phyloP scores from a whole-genome alignment of 2,113 vertebrate genomes.

The Corydoras maculifer region DNA sequence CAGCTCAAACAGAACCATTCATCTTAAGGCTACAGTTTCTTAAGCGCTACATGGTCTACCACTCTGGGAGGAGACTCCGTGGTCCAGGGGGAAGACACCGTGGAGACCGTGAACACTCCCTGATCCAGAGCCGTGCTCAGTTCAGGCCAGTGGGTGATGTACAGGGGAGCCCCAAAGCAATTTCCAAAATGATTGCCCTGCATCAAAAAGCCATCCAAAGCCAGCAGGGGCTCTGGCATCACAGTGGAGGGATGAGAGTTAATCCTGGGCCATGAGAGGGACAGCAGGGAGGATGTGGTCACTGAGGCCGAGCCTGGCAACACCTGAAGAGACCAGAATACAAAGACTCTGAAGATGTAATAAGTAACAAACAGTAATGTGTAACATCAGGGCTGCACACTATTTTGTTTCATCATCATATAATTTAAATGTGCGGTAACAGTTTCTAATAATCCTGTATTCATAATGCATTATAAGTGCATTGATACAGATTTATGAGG shows the following conservation, averaged over 20 bases:
- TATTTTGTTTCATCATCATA: no score
- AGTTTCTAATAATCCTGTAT: no score
- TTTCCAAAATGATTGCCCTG: slow-evolving; percentile 35
- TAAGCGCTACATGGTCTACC: no score
- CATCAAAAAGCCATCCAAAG: slow-evolving; percentile 26
- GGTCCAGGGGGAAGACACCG: slow-evolving; percentile 48
- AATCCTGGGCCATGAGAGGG: slow-evolving; percentile 48
- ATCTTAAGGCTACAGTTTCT: background rate
- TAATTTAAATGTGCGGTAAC: no score
- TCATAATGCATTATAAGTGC: no score
- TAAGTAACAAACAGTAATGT: background rate
- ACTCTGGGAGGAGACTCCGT: no score
- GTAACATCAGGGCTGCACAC: no score
- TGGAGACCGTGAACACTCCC: slow-evolving; percentile 54
- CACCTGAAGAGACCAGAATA: slow-evolving; percentile 40
- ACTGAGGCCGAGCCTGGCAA: slow-evolving; percentile 44
- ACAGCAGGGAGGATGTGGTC: slow-evolving; percentile 35
- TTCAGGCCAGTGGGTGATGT: slow-evolving; percentile 50
- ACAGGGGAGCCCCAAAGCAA: slow-evolving; percentile 36
- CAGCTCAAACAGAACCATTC: background rate
- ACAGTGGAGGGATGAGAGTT: slow-evolving; percentile 43
- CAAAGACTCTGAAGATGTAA: no score
- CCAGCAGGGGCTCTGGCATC: slow-evolving; percentile 36
- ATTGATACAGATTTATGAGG: no score
- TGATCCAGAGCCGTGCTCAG: slow-evolving; percentile 44